Evolutionary conservation across 2,797 vertebrate genomes (phyloP).

Genomic region (Clarias laeviceps): DNA sequence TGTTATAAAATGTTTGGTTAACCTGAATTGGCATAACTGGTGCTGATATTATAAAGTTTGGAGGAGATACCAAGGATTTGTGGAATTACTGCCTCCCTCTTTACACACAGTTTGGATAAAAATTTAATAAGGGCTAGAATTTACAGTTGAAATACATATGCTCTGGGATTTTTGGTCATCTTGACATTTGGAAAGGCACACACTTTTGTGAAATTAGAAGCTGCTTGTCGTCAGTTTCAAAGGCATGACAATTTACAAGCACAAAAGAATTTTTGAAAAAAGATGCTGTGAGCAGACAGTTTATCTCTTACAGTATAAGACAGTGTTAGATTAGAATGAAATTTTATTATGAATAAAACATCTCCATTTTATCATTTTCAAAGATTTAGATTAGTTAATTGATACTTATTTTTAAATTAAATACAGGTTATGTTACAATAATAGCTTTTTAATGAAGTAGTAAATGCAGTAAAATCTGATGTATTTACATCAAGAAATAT

Average conservation of each 20-base stretch:
- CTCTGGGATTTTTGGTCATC: neutral
- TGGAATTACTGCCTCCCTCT: neutral
- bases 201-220: conserved; percentile 55
- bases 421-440: neutral
- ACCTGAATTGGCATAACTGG: neutral
- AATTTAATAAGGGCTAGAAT: neutral
- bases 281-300: no score
- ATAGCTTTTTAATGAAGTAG: neutral
- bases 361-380: neutral
- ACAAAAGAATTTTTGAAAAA: conserved; percentile 42
- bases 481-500: neutral
- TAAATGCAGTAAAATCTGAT: neutral
- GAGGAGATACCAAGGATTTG: neutral
- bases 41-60: neutral
- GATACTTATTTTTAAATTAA: neutral
- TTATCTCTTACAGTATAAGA: neutral
- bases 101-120: neutral
- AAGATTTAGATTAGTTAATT: neutral
- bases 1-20: neutral
- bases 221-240: conserved; percentile 63
- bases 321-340: neutral
- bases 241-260: conserved; percentile 60
- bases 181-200: conserved; percentile 35
- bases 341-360: neutral
- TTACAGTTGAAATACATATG: neutral